Percentiles rank a stretch among this genome's conserved stretches.
These are phyloP conservation scores for Sebastes miniatus DNA, from an alignment of 2,797 vertebrate species.

Conservation along the genomic window DNA sequence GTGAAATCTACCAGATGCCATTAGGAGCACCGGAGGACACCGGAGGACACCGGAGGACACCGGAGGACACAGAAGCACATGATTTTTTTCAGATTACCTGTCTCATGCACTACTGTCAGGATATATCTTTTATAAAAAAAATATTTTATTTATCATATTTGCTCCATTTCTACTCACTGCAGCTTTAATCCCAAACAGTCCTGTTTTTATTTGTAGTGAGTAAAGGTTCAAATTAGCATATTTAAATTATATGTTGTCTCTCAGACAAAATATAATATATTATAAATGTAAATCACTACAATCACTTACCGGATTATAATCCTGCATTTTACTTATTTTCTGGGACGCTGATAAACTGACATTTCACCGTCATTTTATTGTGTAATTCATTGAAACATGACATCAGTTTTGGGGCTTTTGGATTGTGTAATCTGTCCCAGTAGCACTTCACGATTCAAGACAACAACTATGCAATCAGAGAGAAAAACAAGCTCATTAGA, in stretches of 20 bases:
- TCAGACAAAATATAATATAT: background rate
- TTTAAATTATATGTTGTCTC: background rate
- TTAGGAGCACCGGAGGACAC: too few relatives aligned
- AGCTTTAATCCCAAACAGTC: background rate
- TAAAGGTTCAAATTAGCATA: background rate
- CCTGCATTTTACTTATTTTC: background rate
- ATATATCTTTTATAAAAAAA: too few relatives aligned
- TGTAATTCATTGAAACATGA: background rate
- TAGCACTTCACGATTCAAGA: slow-evolving; percentile 50
- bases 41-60: too few relatives aligned
- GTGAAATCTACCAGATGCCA: too few relatives aligned
- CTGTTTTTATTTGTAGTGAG: background rate
- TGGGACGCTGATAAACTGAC: background rate
- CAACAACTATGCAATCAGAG: slow-evolving; percentile 60
- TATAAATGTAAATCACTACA: background rate
- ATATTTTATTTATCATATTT: too few relatives aligned
- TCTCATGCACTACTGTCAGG: too few relatives aligned
- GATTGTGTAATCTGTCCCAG: slow-evolving; percentile 48
- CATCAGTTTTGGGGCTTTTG: background rate
- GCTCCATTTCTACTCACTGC: too few relatives aligned
- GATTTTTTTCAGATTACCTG: too few relatives aligned
- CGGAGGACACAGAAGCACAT: too few relatives aligned
- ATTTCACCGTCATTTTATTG: background rate
- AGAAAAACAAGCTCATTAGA: slow-evolving; percentile 80
- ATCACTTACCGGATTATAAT: background rate